phyloP scores from a whole-genome alignment of 2,113 vertebrate genomes.

The Gasterosteus aculeatus region DNA sequence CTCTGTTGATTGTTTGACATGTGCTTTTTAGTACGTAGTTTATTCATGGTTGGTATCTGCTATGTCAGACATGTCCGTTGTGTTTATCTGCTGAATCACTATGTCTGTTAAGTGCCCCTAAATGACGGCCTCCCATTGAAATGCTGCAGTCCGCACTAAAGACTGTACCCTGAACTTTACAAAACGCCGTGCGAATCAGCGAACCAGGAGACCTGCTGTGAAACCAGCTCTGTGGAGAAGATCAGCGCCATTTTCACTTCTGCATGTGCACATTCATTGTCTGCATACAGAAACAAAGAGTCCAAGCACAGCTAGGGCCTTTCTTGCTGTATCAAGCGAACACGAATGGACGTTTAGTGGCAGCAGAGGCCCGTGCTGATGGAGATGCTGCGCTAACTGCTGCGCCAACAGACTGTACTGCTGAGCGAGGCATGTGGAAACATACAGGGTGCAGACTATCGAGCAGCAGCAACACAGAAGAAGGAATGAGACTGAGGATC shows the following conservation, averaged over 20 bases:
- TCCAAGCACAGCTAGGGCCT: neutral
- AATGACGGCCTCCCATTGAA: neutral
- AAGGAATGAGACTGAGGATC: neutral
- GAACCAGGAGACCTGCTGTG: neutral
- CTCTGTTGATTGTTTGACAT: neutral
- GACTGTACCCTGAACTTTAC: neutral
- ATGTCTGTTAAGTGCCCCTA: neutral
- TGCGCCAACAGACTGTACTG: neutral
- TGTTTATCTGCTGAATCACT: neutral
- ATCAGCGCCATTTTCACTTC: neutral
- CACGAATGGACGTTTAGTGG: neutral
- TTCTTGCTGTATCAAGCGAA: neutral
- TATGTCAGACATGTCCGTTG: neutral
- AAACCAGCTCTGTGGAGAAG: neutral
- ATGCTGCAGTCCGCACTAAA: neutral
- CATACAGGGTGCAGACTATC: neutral
- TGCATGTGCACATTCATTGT: neutral
- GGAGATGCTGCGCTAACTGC: neutral
- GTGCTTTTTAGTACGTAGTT: too few species aligned
- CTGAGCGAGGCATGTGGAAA: slow-evolving; percentile 3
- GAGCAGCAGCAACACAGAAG: neutral
- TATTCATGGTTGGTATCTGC: neutral
- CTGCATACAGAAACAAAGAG: neutral
- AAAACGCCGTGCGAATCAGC: neutral
- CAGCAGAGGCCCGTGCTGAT: slow-evolving; percentile 3